A percentile compares a stretch with the other conserved stretches of the same genome.
phyloP scores from a whole-genome alignment of 2,888 invertebrate genomes.

The Machimus atricapillus region DNA sequence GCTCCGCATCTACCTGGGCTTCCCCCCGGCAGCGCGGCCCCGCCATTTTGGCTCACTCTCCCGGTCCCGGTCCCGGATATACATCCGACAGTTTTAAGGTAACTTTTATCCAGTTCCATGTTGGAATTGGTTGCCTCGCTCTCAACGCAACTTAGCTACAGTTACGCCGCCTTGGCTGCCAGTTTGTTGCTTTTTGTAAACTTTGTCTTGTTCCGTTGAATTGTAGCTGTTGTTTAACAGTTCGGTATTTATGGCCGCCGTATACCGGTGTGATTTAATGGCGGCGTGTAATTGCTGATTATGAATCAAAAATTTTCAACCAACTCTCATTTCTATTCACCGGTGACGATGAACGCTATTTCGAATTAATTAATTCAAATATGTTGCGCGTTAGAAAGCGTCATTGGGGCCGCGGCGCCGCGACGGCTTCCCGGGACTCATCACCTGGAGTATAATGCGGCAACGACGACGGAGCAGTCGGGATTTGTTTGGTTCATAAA shows the following conservation, averaged over 20 bases:
- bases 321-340: conserved; percentile 33
- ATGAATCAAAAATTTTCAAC: conserved; percentile 42
- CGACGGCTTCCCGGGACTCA: background rate
- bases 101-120: conserved; percentile 36
- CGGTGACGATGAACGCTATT: conserved; percentile 29
- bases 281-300: conserved; percentile 42
- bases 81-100: conserved; percentile 4
- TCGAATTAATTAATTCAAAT: conserved; percentile 42
- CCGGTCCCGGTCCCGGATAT: background rate
- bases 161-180: conserved; percentile 5
- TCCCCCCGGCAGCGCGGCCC: background rate
- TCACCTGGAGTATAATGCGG: conserved; percentile 30
- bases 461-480: background rate
- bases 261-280: conserved; percentile 37
- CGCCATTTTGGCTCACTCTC: background rate
- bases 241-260: conserved; percentile 18
- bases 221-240: conserved; percentile 24
- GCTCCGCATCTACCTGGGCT: background rate
- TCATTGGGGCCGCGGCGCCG: background rate
- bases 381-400: conserved; percentile 27
- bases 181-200: conserved; percentile 7
- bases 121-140: conserved; percentile 4
- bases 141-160: background rate
- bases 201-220: conserved; percentile 17
- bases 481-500: conserved; percentile 41